These are phyloP conservation scores for Coptotermes formosanus DNA, from an alignment of 1,140 invertebrate genomes.

Conservation along the genomic window DNA sequence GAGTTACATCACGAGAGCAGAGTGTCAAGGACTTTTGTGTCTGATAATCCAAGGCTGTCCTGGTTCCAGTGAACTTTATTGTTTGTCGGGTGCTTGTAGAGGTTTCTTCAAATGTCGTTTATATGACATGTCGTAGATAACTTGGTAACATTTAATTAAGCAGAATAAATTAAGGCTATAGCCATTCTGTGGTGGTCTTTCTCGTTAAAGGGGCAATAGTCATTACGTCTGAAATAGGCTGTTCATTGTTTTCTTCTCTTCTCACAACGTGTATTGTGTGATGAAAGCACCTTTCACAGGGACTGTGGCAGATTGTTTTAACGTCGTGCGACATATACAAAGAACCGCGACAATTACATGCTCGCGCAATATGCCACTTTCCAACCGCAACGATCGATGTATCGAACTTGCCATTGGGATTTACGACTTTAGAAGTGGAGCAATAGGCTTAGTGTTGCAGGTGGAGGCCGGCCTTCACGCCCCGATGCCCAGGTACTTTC, in stretches of 20 bases:
- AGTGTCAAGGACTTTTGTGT: too few species aligned
- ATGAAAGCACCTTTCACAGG: background rate
- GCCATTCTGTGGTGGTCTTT: background rate
- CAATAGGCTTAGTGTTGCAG: background rate
- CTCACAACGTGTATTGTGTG: background rate
- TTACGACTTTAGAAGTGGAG: background rate
- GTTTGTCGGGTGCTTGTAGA: too few species aligned
- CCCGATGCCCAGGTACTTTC: background rate
- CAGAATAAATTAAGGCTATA: background rate
- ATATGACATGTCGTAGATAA: too few species aligned
- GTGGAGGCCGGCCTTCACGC: background rate
- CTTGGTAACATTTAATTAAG: background rate
- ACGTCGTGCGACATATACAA: background rate
- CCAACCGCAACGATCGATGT: background rate
- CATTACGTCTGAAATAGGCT: background rate
- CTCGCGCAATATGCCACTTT: background rate
- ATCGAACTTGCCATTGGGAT: slow-evolving; percentile 11
- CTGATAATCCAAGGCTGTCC: too few species aligned
- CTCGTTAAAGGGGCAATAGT: background rate
- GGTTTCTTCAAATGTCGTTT: too few species aligned
- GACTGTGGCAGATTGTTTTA: background rate
- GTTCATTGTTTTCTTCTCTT: too few species aligned
- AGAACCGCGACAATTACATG: background rate
- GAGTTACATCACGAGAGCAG: too few species aligned
- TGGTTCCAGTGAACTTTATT: too few species aligned